phyloP scores from a whole-genome alignment of 1,140 invertebrate species.

The Lucilia sericata region DNA sequence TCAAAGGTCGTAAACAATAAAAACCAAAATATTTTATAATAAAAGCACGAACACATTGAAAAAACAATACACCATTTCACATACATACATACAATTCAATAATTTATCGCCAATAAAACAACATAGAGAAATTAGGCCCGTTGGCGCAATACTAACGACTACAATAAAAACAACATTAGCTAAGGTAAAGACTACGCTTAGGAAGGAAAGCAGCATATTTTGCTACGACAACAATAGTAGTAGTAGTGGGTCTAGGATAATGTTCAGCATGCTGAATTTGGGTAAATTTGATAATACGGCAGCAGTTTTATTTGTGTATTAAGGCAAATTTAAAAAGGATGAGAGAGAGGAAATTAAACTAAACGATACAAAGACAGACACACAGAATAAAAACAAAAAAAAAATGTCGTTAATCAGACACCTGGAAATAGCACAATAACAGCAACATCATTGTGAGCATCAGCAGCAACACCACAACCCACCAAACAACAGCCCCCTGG shows the following conservation, averaged over 20 bases:
- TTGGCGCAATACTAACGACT: not conserved
- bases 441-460: not conserved
- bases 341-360: not conserved
- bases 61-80: not conserved
- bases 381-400: not conserved
- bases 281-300: too few species aligned
- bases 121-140: not conserved
- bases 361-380: slow-evolving; percentile 7
- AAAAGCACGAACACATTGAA: not conserved
- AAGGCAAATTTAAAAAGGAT: not conserved
- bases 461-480: not conserved
- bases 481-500: not conserved
- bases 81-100: not conserved
- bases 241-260: too few species aligned
- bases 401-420: slow-evolving; percentile 32
- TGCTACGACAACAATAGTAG: too few species aligned
- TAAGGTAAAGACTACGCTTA: too few species aligned
- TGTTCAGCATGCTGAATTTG: too few species aligned
- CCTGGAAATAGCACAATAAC: not conserved
- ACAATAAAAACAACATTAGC: not conserved
- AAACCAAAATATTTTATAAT: slow-evolving; percentile 11
- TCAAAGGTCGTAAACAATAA: slow-evolving; percentile 2
- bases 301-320: too few species aligned
- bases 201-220: too few species aligned
- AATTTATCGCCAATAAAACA: slow-evolving; percentile 38